phyloP scores from a whole-genome alignment of 2,888 invertebrate genomes.

The Ditula angustiorana region DNA sequence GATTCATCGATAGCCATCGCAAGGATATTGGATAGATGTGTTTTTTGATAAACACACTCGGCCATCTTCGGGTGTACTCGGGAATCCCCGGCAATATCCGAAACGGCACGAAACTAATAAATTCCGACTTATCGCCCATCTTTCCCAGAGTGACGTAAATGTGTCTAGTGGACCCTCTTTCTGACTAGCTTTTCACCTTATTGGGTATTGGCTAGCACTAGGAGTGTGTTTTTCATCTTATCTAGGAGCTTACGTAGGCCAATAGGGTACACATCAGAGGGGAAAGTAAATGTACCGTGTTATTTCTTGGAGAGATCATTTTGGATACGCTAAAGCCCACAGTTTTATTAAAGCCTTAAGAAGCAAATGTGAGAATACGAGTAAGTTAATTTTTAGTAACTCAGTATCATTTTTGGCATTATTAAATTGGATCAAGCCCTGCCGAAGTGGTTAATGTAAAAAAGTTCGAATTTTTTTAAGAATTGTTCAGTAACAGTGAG shows the following conservation, averaged over 20 bases:
- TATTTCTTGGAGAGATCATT: too few relatives aligned
- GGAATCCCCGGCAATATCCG: slow-evolving; percentile 5
- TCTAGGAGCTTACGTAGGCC: not conserved
- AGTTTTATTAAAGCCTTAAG: too few relatives aligned
- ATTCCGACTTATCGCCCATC: slow-evolving; percentile 22
- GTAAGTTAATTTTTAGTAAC: too few relatives aligned
- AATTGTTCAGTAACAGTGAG: too few relatives aligned
- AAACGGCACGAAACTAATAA: slow-evolving; percentile 29
- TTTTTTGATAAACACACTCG: slow-evolving; percentile 24
- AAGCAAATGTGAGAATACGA: too few relatives aligned
- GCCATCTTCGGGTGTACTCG: not conserved
- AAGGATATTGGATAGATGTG: slow-evolving; percentile 32
- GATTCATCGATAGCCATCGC: slow-evolving; percentile 21
- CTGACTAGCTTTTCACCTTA: slow-evolving; percentile 2
- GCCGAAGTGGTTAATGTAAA: too few relatives aligned
- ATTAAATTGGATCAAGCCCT: too few relatives aligned
- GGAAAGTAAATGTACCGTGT: not conserved
- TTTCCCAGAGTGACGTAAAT: slow-evolving; percentile 22
- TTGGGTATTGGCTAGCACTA: not conserved
- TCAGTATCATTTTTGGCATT: too few relatives aligned
- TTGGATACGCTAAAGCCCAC: too few relatives aligned
- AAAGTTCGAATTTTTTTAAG: too few relatives aligned
- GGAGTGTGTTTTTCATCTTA: not conserved
- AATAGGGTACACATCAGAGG: not conserved
- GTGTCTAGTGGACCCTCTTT: slow-evolving; percentile 3